A percentile compares a stretch with the other conserved stretches of the same genome.
These are phyloP conservation scores for silkworm (Bombyx mori) DNA, from an alignment of 1,140 invertebrate genomes.

Conservation along the genomic window ASM3026992v2 NC_085108.1:5859501-5860000, in stretches of 20 bases:
- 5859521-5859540: neutral
- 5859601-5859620: neutral
- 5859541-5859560: too few relatives aligned
- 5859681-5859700: neutral
- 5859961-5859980: too few relatives aligned
- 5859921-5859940: too few relatives aligned
- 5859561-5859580: too few relatives aligned
- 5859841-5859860: constrained; percentile 94
- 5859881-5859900: constrained; percentile 94
- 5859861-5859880: constrained; percentile 94
- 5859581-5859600: neutral
- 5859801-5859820: constrained; percentile 92
- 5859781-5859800: constrained; percentile 98
- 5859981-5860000: too few relatives aligned
- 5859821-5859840: constrained; percentile 90
- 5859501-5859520: too few relatives aligned
- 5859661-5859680: too few relatives aligned
- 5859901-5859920: neutral
- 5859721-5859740: constrained; percentile 89
- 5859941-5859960: too few relatives aligned
- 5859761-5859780: constrained; percentile 94
- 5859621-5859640: neutral
- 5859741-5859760: constrained; percentile 98
- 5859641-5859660: neutral
- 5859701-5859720: neutral